These are phyloP conservation scores for Plebejus argus DNA, from an alignment of 2,888 invertebrate genomes.

Conservation along the genomic window DNA sequence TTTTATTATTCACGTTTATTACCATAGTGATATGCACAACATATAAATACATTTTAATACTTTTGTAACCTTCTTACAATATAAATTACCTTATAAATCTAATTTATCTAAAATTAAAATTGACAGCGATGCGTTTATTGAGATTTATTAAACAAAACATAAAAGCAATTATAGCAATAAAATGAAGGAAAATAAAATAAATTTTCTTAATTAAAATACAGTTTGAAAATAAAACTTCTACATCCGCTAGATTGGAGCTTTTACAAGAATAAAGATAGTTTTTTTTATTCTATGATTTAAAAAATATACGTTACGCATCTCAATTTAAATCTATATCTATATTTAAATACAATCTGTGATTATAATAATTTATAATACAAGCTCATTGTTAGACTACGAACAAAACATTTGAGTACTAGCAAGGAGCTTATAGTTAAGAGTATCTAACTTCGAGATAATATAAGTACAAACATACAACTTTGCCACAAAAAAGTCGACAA, in stretches of 20 bases:
- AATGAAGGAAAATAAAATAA: not conserved
- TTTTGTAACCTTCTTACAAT: conserved; percentile 46
- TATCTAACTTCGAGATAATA: conserved; percentile 7
- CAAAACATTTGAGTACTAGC: conserved; percentile 44
- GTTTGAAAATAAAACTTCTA: not conserved
- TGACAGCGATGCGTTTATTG: not conserved
- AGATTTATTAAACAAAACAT: not conserved
- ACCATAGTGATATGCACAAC: conserved; percentile 47
- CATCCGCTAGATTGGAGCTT: not conserved
- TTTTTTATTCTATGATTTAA: not conserved
- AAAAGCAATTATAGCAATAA: not conserved
- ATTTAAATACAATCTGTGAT: conserved; percentile 23
- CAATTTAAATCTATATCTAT: not conserved
- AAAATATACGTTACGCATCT: not conserved
- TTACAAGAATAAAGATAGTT: not conserved
- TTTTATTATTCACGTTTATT: conserved; percentile 37
- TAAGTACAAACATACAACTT: not conserved
- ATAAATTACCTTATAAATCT: conserved; percentile 36
- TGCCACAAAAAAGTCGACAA: not conserved
- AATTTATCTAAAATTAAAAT: conserved; percentile 45
- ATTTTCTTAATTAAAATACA: not conserved
- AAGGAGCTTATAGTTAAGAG: conserved; percentile 49
- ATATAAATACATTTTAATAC: conserved; percentile 54
- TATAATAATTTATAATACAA: conserved; percentile 40
- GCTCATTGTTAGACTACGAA: conserved; percentile 41